Evolutionary conservation across 1,140 invertebrate genomes (phyloP).

Genomic region (Macrotrachela quadricornifera): DNA sequence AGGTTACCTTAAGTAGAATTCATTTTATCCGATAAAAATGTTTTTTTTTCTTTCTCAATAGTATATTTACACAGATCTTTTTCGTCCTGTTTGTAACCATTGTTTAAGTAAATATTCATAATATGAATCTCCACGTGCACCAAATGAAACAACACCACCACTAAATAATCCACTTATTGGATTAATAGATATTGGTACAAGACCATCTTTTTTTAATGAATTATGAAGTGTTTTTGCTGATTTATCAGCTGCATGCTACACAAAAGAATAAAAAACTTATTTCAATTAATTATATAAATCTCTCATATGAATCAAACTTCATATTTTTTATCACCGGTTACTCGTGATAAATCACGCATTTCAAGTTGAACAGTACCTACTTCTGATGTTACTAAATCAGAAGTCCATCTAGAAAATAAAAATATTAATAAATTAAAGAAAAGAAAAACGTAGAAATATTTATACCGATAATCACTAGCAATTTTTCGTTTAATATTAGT

Average conservation of each 20-base stretch:
- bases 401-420: constrained; percentile 1
- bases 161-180: constrained; percentile 14
- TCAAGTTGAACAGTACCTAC: constrained; percentile 90
- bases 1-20: too few species aligned
- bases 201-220: background rate
- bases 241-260: too few species aligned
- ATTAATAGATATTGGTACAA: constrained; percentile 5
- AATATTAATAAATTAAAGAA: background rate
- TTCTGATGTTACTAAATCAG: constrained; percentile 52
- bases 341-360: constrained; percentile 79
- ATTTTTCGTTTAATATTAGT: background rate
- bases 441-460: constrained; percentile 10
- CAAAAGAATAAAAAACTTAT: background rate
- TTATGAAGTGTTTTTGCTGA: too few species aligned
- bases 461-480: constrained; percentile 15
- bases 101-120: constrained; percentile 91
- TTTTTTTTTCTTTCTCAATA: too few species aligned
- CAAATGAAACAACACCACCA: constrained; percentile 78
- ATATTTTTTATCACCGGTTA: constrained; percentile 74
- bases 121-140: constrained; percentile 88
- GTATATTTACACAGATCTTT: constrained; percentile 13
- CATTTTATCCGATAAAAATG: too few species aligned
- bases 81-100: constrained; percentile 39
- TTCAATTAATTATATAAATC: background rate
- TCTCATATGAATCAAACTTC: constrained; percentile 13